Evolutionary conservation across 2,113 vertebrate species (phyloP), one percentile per base, ranked within the genome.

Genomic region (Poeciliopsis retropinna): DNA sequence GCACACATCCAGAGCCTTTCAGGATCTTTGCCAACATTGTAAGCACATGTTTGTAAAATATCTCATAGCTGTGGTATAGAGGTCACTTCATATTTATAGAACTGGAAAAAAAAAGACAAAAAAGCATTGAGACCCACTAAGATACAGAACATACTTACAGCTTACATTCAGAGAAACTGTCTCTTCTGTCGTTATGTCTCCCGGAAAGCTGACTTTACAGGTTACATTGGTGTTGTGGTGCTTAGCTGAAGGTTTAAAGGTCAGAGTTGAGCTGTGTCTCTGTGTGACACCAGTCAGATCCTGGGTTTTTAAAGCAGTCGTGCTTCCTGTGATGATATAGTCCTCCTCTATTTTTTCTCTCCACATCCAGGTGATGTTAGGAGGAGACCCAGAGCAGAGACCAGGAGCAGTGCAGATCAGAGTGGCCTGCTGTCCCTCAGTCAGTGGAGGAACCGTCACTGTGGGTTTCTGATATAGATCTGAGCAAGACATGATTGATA

Each of bases 391-490:
- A 71, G 85, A 85, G 75, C 92, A 93, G 71, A 85, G 70, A 68
- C 41, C 84, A 61, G 87, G 89, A 76, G 87, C 87, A 39, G 0
- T 15, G 8, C 89, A 93, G 83, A 63, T 90, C 67, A 92, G 82
- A 10, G 77, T 79, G 80, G 70, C 17, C 78, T 64, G 28, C 11
- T 75, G 67, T 70, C 82, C 85, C 31, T 76, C 88, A 1, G 17
- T 82, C 76, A 92, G 64, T 11, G 69, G 39, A 74, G 81, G 82
- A 86, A 74, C 1, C 28, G 1, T 29, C 51, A 92, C 30, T 22
- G 3, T 67, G 79, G 90, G 90, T 64, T 76, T 70, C 73, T 81
- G 81, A 7, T 5, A 70, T 67, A 84, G 64, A 80, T 3, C 89
- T 91, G 27, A 27, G 28, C 44, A 60, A 29, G 19, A 69, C 64